Conservation (phyloP, 2,797 vertebrate species). For the Darevskia mixta region DNA sequence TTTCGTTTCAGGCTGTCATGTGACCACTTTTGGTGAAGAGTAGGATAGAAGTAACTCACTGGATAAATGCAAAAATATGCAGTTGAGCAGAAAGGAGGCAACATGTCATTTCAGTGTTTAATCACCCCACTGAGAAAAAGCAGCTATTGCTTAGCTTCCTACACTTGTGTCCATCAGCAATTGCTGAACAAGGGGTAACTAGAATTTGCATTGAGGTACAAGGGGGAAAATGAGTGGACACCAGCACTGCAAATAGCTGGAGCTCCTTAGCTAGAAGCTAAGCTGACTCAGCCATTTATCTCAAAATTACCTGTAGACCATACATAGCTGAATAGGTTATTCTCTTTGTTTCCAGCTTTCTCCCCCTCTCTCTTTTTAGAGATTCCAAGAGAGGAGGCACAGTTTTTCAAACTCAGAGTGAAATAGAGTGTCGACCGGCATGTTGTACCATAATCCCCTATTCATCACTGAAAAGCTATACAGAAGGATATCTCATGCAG, state of each 20-base stretch:
- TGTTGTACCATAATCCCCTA: background rate
- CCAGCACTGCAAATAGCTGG: background rate
- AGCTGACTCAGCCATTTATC: background rate
- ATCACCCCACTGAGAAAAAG: conserved; percentile 7
- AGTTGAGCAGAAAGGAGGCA: too few species aligned
- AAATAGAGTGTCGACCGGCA: background rate
- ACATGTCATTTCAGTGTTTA: conserved; percentile 23
- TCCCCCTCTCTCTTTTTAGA: background rate
- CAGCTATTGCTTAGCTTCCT: conserved; percentile 43
- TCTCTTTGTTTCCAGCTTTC: background rate
- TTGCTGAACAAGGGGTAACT: conserved; percentile 42
- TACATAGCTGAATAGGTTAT: background rate
- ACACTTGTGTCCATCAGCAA: conserved; percentile 40
- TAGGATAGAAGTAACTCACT: too few species aligned
- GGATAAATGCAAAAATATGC: too few species aligned
- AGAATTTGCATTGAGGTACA: background rate
- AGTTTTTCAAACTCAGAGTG: background rate
- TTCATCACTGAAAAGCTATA: background rate
- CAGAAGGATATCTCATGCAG: background rate
- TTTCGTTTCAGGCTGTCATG: too few species aligned
- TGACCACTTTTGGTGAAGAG: too few species aligned
- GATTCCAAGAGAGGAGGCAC: background rate
- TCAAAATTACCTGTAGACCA: background rate
- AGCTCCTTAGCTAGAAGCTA: background rate
- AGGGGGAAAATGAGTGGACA: background rate